A percentile compares a stretch with the other conserved stretches of the same genome.
Evolutionary conservation across 1,140 invertebrate species (phyloP).

Genomic region (Heliconius hewitsoni): DNA sequence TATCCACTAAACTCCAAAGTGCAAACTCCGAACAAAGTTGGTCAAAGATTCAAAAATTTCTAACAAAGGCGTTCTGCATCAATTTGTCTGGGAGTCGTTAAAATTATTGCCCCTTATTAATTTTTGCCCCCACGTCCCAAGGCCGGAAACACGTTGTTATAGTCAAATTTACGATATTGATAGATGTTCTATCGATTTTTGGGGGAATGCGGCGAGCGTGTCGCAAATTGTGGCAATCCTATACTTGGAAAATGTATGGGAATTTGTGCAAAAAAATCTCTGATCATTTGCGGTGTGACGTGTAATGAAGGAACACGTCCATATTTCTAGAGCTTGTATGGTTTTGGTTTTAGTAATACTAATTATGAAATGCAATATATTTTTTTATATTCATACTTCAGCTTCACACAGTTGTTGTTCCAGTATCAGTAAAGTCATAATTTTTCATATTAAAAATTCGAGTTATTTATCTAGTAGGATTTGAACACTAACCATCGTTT

Average conservation of each 20-base stretch:
- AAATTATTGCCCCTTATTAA: constrained; percentile 78
- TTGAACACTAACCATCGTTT: too few relatives aligned
- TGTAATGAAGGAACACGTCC: constrained; percentile 11
- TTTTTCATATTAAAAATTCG: too few relatives aligned
- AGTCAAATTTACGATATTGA: constrained; percentile 66
- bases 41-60: constrained; percentile 6
- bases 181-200: constrained; percentile 63
- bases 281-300: constrained; percentile 20
- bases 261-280: constrained; percentile 22
- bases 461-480: too few relatives aligned
- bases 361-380: background rate
- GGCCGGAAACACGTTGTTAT: constrained; percentile 62
- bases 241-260: constrained; percentile 16
- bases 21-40: constrained; percentile 4
- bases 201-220: constrained; percentile 43
- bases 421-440: too few relatives aligned
- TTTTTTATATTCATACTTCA: background rate
- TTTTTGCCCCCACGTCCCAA: constrained; percentile 63
- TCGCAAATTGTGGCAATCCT: constrained; percentile 51
- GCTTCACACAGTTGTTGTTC: background rate
- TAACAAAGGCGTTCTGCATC: constrained; percentile 64
- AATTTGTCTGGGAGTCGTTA: constrained; percentile 76
- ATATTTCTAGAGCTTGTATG: background rate
- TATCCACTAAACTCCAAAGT: background rate
- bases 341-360: background rate